Evolutionary conservation across 2,797 vertebrate species (phyloP), one percentile per base, ranked within the genome.

Genomic region (Carapus acus): DNA sequence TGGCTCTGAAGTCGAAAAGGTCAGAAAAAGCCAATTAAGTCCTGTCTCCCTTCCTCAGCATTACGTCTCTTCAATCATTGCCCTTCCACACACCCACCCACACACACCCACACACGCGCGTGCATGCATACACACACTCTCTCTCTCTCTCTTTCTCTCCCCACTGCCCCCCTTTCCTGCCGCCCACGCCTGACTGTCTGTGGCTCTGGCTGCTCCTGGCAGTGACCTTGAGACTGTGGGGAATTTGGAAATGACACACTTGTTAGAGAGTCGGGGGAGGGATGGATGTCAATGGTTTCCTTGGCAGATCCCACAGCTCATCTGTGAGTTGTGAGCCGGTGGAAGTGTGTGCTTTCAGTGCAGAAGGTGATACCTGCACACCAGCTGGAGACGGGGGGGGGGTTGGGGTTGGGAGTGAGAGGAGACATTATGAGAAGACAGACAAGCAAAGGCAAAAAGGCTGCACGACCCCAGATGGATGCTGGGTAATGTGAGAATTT

Each of bases 221-320:
- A 24, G 20, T 49, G 79, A 79, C 79, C 78, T 83, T 83, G 73
- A 78, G 45, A 31, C 48, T 23, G 23, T 24, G 6, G 16, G 60
- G 55, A 68, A 68, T 77, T 71, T 67, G 58, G 70, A 79, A 69
- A 79, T 77, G 49, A 60, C 71, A 78, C 71, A 69, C 70, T 62
- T 3, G 2, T 49, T 29, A 18, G 49, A 50, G 69, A 78, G 75
- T 62, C 62, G 2, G 57, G 74, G 81, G 81, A 82, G 50, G 58
- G 54, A 51, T 79, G 49, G 67, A 79, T 82, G 71, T 77, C 66
- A 8, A 40, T 47, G 29, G 24, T 46, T 69, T 54, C 47, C 46
- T 51, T 58, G 51, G 39, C 61, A 51, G 54, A 57, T 68, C 62
- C 33, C 11, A 9, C 38, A 19, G 24, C 38, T 65, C 52, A 21